Evolutionary conservation across 2,888 invertebrate species (phyloP).

Genomic region (Graphium colonna): DNA sequence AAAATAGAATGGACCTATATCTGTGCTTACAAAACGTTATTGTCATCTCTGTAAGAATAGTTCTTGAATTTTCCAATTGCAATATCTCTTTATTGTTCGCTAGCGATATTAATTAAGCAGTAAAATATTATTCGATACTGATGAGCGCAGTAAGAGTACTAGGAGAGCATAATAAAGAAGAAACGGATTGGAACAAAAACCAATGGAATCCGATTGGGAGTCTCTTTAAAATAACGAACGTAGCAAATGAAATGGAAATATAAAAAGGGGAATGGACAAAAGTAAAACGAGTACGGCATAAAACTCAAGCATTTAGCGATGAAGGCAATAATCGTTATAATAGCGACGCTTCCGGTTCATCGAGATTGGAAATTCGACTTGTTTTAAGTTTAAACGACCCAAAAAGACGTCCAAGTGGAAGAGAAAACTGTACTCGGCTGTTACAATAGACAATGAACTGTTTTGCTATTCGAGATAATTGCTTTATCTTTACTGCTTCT

Average conservation of each 20-base stretch:
- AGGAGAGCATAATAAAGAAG: neutral
- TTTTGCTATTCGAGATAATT: no score
- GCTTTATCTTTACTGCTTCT: no score
- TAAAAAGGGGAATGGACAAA: constrained; percentile 4
- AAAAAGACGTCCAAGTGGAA: constrained; percentile 18
- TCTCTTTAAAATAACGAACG: constrained; percentile 19
- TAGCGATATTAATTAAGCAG: neutral
- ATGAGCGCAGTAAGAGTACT: no score
- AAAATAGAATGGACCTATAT: no score
- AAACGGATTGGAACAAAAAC: constrained; percentile 18
- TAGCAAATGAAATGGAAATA: constrained; percentile 11
- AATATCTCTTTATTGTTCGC: no score
- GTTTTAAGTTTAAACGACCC: neutral
- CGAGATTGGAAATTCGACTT: constrained; percentile 9
- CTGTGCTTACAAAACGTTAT: no score
- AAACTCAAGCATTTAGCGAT: constrained; percentile 19
- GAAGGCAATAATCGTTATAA: constrained; percentile 20
- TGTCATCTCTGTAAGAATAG: no score
- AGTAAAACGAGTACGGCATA: neutral
- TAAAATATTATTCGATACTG: neutral
- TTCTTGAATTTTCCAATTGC: no score
- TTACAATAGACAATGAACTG: no score
- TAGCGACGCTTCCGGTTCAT: constrained; percentile 12
- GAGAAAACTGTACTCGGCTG: neutral
- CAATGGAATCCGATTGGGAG: constrained; percentile 14